Conservation (phyloP, 2,888 invertebrate genomes). For the Dioctria rufipes region DNA sequence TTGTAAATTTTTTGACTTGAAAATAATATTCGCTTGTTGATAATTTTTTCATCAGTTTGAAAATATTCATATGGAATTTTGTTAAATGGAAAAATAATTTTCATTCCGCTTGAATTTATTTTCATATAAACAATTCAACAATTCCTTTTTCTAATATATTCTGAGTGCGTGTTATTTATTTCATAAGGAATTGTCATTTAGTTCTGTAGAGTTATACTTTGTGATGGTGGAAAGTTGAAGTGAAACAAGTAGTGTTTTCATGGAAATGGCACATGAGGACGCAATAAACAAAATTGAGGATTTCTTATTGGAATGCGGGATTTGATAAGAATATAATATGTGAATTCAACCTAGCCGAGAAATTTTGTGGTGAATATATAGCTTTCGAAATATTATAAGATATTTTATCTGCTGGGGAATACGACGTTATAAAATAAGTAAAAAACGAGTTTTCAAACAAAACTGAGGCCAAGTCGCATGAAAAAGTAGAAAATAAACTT, state of each 20-base stretch:
- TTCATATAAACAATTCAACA: background rate
- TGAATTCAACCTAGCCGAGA: background rate
- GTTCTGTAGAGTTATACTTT: background rate
- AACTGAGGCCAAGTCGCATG: too few species aligned
- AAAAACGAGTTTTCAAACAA: too few species aligned
- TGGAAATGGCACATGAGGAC: background rate
- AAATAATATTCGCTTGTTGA: too few species aligned
- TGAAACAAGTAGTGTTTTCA: background rate
- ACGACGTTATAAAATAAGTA: too few species aligned
- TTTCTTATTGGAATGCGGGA: background rate
- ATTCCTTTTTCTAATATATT: background rate
- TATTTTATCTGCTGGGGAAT: background rate
- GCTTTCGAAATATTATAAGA: background rate
- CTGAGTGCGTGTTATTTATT: background rate
- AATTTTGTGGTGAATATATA: background rate
- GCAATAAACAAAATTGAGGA: background rate
- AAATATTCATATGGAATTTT: background rate
- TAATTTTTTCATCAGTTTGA: too few species aligned
- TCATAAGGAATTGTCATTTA: too few species aligned
- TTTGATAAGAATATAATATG: background rate
- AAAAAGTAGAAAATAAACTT: too few species aligned
- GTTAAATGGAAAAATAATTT: background rate
- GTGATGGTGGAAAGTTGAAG: background rate
- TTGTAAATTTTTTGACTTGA: too few species aligned
- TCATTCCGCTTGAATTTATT: background rate